Evolutionary conservation across 2,113 vertebrate genomes (phyloP).

Genomic region (Tricholaema leucomelas): DNA sequence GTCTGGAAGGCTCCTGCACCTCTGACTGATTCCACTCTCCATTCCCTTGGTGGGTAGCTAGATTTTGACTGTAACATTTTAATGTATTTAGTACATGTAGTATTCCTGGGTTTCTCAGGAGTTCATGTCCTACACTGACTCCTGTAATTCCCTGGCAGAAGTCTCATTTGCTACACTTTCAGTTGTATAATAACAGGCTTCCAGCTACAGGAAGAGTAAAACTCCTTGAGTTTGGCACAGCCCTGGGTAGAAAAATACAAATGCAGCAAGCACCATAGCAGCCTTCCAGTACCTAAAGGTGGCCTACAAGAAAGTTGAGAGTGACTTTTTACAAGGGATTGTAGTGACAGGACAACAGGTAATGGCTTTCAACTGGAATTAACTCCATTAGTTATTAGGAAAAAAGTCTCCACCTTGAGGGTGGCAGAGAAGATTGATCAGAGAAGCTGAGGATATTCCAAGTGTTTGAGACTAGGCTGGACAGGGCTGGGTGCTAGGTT

Average conservation of each 20-base stretch:
- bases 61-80: not conserved
- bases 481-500: too few relatives aligned
- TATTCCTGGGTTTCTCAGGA: not conserved
- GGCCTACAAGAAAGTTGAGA: too few relatives aligned
- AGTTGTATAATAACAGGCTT: rapidly evolving
- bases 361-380: too few relatives aligned
- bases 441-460: not conserved
- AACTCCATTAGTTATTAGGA: too few relatives aligned
- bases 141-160: not conserved
- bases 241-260: not conserved
- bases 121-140: not conserved
- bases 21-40: not conserved
- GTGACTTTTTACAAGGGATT: too few relatives aligned
- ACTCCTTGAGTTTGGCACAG: not conserved
- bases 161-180: too few relatives aligned
- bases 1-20: not conserved
- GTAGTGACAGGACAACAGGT: too few relatives aligned
- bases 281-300: not conserved
- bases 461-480: not conserved
- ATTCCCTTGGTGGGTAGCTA: not conserved
- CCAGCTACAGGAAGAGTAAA: not conserved
- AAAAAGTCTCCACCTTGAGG: too few relatives aligned
- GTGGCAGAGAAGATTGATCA: too few relatives aligned
- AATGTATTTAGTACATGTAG: not conserved
- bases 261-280: not conserved